phyloP scores from a whole-genome alignment of 2,888 invertebrate species.

The Papilio gigon region DNA sequence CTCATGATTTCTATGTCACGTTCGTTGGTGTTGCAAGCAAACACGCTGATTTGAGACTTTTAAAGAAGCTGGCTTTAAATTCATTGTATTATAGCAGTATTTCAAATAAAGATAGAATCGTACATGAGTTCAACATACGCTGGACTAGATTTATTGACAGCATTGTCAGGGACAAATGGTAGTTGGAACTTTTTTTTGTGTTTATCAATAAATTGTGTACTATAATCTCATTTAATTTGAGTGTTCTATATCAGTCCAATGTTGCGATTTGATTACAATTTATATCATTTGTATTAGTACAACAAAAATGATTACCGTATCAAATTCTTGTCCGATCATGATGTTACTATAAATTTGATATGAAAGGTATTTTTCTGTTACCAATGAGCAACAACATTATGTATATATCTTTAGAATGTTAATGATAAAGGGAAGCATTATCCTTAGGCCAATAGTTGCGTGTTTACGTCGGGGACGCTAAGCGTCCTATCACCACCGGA shows the following conservation, averaged over 20 bases:
- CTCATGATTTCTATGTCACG: slow-evolving; percentile 88
- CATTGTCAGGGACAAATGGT: slow-evolving; percentile 56
- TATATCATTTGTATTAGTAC: neutral
- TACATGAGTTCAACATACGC: slow-evolving; percentile 68
- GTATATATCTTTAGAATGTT: neutral
- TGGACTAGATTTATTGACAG: slow-evolving; percentile 70
- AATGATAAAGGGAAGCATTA: too few relatives aligned
- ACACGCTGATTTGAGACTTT: slow-evolving; percentile 85
- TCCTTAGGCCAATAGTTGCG: too few relatives aligned
- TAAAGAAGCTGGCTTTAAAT: slow-evolving; percentile 89
- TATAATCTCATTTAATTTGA: slow-evolving; percentile 20
- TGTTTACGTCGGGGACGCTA: too few relatives aligned
- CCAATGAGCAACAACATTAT: slow-evolving; percentile 12
- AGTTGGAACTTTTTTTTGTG: neutral
- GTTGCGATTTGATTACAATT: neutral
- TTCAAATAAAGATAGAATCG: slow-evolving; percentile 64
- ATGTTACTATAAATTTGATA: slow-evolving; percentile 16
- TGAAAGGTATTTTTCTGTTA: slow-evolving; percentile 22
- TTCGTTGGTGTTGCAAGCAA: slow-evolving; percentile 89
- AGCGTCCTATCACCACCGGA: too few relatives aligned
- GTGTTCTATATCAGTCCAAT: slow-evolving; percentile 6
- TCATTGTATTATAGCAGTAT: slow-evolving; percentile 87
- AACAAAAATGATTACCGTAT: neutral
- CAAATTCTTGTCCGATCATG: neutral
- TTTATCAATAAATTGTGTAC: slow-evolving; percentile 22